A percentile compares a stretch with the other conserved stretches of the same genome.
Evolutionary conservation across 2,113 vertebrate genomes (phyloP).

Genomic region (Nestor notabilis): DNA sequence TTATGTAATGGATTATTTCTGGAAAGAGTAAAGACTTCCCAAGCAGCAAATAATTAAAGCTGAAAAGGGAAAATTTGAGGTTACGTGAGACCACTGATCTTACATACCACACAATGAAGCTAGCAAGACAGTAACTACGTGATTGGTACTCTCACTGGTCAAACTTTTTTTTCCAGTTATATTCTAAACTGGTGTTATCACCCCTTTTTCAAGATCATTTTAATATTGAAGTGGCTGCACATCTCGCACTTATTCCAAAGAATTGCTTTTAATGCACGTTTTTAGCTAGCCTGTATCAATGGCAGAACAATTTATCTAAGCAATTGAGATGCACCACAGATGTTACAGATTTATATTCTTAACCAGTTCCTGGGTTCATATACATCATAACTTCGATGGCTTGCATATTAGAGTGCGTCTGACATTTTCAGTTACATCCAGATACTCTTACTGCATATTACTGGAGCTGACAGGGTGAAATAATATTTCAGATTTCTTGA

Average conservation of each 20-base stretch:
- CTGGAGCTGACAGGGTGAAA: conserved; percentile 27
- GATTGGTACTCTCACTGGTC: neutral
- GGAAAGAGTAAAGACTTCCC: neutral
- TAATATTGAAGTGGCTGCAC: neutral
- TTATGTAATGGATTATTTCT: neutral
- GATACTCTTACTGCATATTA: neutral
- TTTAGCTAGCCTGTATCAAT: neutral
- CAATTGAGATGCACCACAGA: conserved; percentile 11
- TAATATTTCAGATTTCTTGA: conserved; percentile 45
- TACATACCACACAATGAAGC: neutral
- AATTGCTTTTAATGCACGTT: neutral
- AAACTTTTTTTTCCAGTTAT: neutral
- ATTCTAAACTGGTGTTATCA: neutral
- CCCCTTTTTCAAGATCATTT: neutral
- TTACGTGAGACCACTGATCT: neutral
- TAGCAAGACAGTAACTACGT: neutral
- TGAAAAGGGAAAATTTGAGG: neutral
- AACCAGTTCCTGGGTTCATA: neutral
- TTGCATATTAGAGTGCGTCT: conserved; percentile 31
- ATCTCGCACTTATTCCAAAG: neutral
- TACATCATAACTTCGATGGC: conserved; percentile 42
- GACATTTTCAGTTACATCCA: conserved; percentile 42
- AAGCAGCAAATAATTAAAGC: neutral
- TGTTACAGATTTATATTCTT: conserved; percentile 41
- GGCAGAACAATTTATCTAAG: neutral